Conservation (phyloP, 2,797 vertebrate genomes). For the Melanotaenia parkinsoni region DNA sequence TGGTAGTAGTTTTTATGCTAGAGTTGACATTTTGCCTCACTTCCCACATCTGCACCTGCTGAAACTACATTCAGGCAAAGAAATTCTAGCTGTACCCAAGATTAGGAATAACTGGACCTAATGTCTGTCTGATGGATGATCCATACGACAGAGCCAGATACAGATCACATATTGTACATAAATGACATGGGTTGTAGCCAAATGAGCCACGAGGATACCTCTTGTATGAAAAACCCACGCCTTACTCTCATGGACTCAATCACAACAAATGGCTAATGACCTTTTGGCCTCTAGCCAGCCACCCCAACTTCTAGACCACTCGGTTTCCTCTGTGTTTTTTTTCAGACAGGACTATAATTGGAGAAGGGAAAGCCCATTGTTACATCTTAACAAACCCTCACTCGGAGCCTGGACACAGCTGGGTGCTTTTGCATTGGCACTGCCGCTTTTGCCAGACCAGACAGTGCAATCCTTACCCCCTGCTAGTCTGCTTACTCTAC, state of each 20-base stretch:
- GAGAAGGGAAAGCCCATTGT: conserved; percentile 70
- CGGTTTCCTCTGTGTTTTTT: conserved; percentile 67
- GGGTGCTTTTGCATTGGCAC: conserved; percentile 67
- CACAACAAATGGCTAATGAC: conserved; percentile 47
- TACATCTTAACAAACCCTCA: conserved; percentile 63
- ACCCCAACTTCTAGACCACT: conserved; percentile 51
- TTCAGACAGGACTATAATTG: conserved; percentile 69
- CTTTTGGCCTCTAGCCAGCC: conserved; percentile 52
- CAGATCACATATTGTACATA: conserved; percentile 1
- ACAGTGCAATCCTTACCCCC: conserved; percentile 60
- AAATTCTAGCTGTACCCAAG: no score
- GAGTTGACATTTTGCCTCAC: no score
- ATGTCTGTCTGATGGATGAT: not conserved
- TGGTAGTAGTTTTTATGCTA: no score
- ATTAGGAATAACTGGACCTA: no score
- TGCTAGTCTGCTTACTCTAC: conserved; percentile 57
- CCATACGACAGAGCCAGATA: not conserved
- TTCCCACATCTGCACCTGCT: no score
- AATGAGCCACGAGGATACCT: conserved; percentile 18
- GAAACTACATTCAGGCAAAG: no score
- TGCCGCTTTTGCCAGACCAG: conserved; percentile 55
- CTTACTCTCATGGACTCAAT: conserved; percentile 19
- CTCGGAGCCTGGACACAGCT: conserved; percentile 67
- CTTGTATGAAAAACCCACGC: conserved; percentile 14
- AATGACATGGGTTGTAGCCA: conserved; percentile 15